phyloP scores from a whole-genome alignment of 92 coral and sea anemone species.

The Bergia sp. region DNA sequence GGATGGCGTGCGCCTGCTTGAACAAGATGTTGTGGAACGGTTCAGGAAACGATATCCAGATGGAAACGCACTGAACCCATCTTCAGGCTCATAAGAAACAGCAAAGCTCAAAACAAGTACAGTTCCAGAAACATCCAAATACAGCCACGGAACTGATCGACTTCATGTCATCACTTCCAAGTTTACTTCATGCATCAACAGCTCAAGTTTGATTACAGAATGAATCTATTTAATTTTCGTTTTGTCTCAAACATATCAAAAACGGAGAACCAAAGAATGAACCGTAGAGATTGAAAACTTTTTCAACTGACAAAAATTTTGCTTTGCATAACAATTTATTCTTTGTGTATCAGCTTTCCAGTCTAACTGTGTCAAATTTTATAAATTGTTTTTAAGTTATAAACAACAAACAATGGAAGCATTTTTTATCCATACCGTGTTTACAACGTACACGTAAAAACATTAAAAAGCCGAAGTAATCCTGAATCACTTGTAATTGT shows the following conservation, averaged over 20 bases:
- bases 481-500: too few relatives aligned
- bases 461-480: too few relatives aligned
- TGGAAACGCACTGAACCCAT: slow-evolving; percentile 70
- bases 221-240: background rate
- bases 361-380: too few relatives aligned
- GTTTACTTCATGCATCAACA: background rate
- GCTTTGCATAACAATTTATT: too few relatives aligned
- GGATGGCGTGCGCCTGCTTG: slow-evolving; percentile 93
- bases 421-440: too few relatives aligned
- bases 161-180: background rate
- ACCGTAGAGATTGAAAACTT: too few relatives aligned
- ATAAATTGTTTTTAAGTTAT: too few relatives aligned
- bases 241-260: background rate
- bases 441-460: too few relatives aligned
- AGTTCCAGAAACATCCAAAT: background rate
- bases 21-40: slow-evolving; percentile 90
- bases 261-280: background rate
- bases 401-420: too few relatives aligned
- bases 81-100: slow-evolving; percentile 11
- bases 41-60: slow-evolving; percentile 92
- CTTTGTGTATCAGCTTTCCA: too few relatives aligned
- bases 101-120: background rate
- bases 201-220: background rate
- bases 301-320: too few relatives aligned
- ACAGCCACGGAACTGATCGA: too few relatives aligned